phyloP scores from a whole-genome alignment of 2,797 vertebrate species.

The Sebastes aleutianus region DNA sequence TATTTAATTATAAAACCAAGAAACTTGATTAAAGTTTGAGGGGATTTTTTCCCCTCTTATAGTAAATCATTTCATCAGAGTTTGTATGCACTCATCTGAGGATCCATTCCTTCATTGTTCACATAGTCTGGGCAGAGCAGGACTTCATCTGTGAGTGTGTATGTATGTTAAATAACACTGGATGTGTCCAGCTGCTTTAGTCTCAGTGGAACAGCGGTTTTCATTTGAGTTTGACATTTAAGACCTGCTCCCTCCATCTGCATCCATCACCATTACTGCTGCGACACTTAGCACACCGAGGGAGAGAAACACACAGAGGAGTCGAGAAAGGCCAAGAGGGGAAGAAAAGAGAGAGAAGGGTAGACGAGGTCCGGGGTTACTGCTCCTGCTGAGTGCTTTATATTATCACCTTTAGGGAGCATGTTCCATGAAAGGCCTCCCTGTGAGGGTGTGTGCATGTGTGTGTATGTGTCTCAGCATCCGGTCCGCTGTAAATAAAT shows the following conservation, averaged over 20 bases:
- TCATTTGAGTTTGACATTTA: conserved; percentile 77
- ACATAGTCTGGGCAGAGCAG: not conserved
- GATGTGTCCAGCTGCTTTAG: conserved; percentile 58
- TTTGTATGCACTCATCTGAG: not conserved
- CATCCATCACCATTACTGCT: conserved; percentile 72
- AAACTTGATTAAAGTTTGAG: not conserved
- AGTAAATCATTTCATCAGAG: not conserved
- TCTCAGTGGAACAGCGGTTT: conserved; percentile 63
- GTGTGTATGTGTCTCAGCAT: conserved; percentile 30
- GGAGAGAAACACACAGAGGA: not conserved
- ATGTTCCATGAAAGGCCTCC: conserved; percentile 58
- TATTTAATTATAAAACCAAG: not conserved
- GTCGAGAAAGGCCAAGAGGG: conserved; percentile 30
- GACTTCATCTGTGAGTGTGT: not conserved
- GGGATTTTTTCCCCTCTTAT: not conserved
- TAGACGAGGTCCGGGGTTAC: conserved; percentile 38
- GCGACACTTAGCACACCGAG: conserved; percentile 53
- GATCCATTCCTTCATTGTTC: not conserved
- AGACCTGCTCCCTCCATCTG: conserved; percentile 66
- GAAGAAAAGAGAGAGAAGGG: conserved; percentile 18
- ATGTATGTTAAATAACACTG: conserved; percentile 51
- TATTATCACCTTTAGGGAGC: conserved; percentile 69
- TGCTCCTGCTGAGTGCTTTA: conserved; percentile 64
- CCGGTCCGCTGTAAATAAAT: conserved; percentile 72
- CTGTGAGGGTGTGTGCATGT: conserved; percentile 7